Percentiles rank a stretch among this genome's conserved stretches.
These are phyloP conservation scores for Lophotis ruficrista DNA, from an alignment of 2,113 vertebrate species.

Conservation along the genomic window DNA sequence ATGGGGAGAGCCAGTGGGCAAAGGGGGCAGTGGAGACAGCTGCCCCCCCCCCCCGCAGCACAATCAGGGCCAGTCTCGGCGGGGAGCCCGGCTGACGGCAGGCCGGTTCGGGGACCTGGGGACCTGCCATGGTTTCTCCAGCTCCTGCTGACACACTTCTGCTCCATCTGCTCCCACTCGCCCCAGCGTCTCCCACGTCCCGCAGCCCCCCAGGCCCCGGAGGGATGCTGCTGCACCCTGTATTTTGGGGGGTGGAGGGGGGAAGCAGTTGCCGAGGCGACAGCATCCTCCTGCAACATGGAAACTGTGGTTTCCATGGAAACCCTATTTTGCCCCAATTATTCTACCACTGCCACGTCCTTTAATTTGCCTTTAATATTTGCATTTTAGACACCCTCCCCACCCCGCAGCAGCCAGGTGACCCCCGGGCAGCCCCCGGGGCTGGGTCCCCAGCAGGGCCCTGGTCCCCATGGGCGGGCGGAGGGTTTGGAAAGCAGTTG, in stretches of 20 bases:
- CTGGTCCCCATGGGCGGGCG: not conserved
- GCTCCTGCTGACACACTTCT: slow-evolving; percentile 33
- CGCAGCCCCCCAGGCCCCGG: not conserved
- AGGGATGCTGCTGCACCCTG: slow-evolving; percentile 45
- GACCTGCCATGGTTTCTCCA: slow-evolving; percentile 1
- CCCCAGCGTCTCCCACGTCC: not conserved
- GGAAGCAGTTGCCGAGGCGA: slow-evolving; percentile 75
- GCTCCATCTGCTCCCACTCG: not conserved
- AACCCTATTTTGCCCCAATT: slow-evolving; percentile 80
- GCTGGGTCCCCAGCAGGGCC: not conserved
- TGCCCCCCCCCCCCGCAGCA: not conserved
- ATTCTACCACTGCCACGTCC: slow-evolving; percentile 30
- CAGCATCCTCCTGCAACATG: slow-evolving; percentile 75
- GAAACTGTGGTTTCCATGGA: slow-evolving; percentile 76
- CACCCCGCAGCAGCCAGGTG: not conserved
- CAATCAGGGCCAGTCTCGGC: slow-evolving; percentile 25
- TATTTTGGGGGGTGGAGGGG: not conserved
- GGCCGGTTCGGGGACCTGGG: not conserved
- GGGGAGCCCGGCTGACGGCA: not conserved
- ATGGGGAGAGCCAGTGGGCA: fast-evolving
- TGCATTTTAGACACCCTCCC: not conserved
- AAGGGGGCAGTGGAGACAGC: not conserved
- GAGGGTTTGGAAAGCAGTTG: slow-evolving; percentile 84
- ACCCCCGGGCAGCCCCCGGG: not conserved
- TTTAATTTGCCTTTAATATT: slow-evolving; percentile 29